These are phyloP conservation scores for Lasiurus cinereus DNA, from an alignment of 2,113 vertebrate species.

Conservation along the genomic window DNA sequence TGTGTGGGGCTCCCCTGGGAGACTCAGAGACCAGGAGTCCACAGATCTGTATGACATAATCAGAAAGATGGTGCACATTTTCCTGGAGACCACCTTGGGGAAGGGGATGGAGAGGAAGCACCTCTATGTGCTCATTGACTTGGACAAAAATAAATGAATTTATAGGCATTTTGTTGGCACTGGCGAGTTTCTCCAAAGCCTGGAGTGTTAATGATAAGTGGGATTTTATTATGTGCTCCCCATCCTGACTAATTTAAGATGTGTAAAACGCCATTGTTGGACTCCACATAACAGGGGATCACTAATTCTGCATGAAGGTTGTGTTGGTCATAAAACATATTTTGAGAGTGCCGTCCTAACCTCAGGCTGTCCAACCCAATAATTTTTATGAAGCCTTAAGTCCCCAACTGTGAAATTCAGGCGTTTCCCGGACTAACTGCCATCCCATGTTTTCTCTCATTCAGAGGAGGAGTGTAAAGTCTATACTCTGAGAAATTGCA, in stretches of 20 bases:
- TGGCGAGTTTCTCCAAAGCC: too few species aligned
- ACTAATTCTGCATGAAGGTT: conserved; percentile 8
- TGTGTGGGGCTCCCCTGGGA: neutral
- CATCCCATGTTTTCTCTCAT: conserved; percentile 31
- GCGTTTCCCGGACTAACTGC: conserved; percentile 18
- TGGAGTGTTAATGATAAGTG: conserved; percentile 66
- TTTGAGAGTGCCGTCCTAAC: neutral
- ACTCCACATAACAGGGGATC: neutral
- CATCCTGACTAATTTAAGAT: conserved; percentile 64
- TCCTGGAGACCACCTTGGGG: neutral
- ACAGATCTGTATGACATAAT: neutral
- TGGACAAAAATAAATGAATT: conserved; percentile 18
- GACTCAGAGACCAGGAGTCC: neutral
- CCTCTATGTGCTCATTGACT: neutral
- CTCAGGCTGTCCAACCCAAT: neutral
- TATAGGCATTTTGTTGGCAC: conserved; percentile 55
- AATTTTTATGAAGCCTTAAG: neutral
- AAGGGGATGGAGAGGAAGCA: neutral
- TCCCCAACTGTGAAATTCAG: neutral
- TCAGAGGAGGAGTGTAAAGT: conserved; percentile 39
- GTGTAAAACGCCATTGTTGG: conserved; percentile 46
- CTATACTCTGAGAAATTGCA: conserved; percentile 77
- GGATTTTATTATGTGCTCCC: conserved; percentile 65
- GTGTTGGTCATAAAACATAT: conserved; percentile 31
- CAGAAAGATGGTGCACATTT: neutral